Evolutionary conservation across 2,113 vertebrate genomes (phyloP).

Genomic region (Pelecanoides urinatrix): DNA sequence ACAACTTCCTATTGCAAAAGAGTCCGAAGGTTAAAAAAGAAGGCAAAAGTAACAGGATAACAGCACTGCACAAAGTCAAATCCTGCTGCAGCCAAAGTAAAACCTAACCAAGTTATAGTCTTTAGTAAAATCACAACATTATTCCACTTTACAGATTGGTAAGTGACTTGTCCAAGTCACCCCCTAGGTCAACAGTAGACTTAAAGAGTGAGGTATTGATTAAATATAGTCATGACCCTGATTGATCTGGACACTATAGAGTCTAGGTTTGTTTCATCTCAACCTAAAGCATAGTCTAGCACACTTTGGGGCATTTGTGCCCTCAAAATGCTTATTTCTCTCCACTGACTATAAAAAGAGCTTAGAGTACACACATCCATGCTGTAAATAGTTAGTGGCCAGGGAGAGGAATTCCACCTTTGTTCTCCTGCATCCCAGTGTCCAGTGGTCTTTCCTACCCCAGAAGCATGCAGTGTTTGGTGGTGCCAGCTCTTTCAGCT

Average conservation of each 20-base stretch:
- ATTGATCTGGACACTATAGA: not conserved
- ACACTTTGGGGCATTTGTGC: not conserved
- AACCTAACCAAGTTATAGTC: not conserved
- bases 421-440: not conserved
- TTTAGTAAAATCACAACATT: not conserved
- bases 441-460: not conserved
- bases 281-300: not conserved
- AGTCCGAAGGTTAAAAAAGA: constrained; percentile 18
- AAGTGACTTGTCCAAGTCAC: not conserved
- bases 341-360: not conserved
- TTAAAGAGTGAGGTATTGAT: not conserved
- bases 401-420: not conserved
- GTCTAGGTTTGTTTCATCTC: not conserved
- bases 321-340: not conserved
- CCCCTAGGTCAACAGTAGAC: not conserved
- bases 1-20: constrained; percentile 28
- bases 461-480: not conserved
- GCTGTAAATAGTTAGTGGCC: not conserved
- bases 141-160: not conserved
- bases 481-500: not conserved
- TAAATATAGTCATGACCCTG: not conserved
- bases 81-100: not conserved
- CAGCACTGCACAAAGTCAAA: not conserved
- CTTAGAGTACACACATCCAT: not conserved
- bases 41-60: not conserved